Conservation (phyloP, 2,888 invertebrate genomes). For the Eretmocerus hayati region DNA sequence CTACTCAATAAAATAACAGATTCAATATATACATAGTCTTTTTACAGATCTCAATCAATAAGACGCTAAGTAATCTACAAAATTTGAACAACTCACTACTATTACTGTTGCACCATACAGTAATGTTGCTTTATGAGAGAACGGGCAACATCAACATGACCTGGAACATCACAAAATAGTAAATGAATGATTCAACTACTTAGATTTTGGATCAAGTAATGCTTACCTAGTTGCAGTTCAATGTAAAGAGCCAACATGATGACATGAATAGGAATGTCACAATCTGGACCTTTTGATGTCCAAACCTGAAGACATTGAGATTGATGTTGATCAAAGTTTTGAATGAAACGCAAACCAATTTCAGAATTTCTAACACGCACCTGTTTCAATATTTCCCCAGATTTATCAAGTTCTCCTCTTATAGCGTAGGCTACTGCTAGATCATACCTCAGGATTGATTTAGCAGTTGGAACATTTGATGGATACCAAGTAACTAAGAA, state of each 20-base stretch:
- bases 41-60: slow-evolving; percentile 17
- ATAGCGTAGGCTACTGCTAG: slow-evolving; percentile 69
- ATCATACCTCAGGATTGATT: slow-evolving; percentile 70
- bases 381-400: slow-evolving; percentile 50
- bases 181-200: not conserved
- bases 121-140: slow-evolving; percentile 21
- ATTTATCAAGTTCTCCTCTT: slow-evolving; percentile 66
- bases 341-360: slow-evolving; percentile 1
- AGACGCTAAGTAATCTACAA: no score
- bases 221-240: slow-evolving; percentile 56
- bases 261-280: slow-evolving; percentile 57
- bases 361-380: slow-evolving; percentile 20
- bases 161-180: no score
- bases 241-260: slow-evolving; percentile 60
- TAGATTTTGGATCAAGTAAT: not conserved
- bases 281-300: slow-evolving; percentile 48
- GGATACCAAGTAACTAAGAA: slow-evolving; percentile 53
- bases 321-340: not conserved
- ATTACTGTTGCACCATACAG: slow-evolving; percentile 12
- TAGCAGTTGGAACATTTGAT: slow-evolving; percentile 57
- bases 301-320: slow-evolving; percentile 45
- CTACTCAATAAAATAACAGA: slow-evolving; percentile 2
- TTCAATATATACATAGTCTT: slow-evolving; percentile 18
- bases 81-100: slow-evolving; percentile 11
- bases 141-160: slow-evolving; percentile 19